Evolutionary conservation across 1,140 invertebrate genomes (phyloP).

Genomic region (Bombus sibiricus): DNA sequence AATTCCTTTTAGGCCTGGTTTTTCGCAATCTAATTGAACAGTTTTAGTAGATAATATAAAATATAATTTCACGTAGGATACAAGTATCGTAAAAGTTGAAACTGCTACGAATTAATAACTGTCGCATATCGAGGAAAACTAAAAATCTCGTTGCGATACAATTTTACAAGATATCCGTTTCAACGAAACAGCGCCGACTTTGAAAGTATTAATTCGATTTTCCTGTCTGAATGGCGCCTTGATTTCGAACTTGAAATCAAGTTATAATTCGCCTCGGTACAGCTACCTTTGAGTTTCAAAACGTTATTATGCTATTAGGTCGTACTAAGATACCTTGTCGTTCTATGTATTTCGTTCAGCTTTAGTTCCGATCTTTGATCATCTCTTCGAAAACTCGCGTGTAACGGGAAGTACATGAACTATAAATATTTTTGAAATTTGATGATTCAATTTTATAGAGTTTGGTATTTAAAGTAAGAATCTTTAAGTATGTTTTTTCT

Average conservation of each 20-base stretch:
- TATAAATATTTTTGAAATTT: too few species aligned
- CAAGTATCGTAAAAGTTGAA: neutral
- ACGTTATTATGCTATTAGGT: conserved; percentile 22
- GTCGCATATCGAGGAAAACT: neutral
- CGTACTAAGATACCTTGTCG: neutral
- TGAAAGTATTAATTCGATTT: conserved; percentile 49
- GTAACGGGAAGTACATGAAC: neutral
- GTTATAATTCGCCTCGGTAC: conserved; percentile 31
- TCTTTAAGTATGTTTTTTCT: too few species aligned
- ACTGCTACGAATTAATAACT: neutral
- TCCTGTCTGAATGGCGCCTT: conserved; percentile 55
- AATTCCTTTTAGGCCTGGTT: too few species aligned
- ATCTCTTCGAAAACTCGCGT: neutral
- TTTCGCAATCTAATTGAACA: too few species aligned
- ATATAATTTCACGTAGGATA: too few species aligned
- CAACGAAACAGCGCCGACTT: conserved; percentile 1
- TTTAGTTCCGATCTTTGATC: neutral
- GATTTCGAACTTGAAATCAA: conserved; percentile 59
- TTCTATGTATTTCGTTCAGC: neutral
- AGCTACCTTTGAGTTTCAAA: conserved; percentile 34
- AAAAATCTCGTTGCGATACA: too few species aligned
- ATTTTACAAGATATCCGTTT: neutral
- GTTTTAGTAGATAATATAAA: too few species aligned
- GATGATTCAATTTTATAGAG: too few species aligned
- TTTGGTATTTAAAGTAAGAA: too few species aligned